A percentile compares a stretch with the other conserved stretches of the same genome.
Evolutionary conservation across 1,140 invertebrate genomes (phyloP).

Genomic region (Ditylenchus dipsaci): DNA sequence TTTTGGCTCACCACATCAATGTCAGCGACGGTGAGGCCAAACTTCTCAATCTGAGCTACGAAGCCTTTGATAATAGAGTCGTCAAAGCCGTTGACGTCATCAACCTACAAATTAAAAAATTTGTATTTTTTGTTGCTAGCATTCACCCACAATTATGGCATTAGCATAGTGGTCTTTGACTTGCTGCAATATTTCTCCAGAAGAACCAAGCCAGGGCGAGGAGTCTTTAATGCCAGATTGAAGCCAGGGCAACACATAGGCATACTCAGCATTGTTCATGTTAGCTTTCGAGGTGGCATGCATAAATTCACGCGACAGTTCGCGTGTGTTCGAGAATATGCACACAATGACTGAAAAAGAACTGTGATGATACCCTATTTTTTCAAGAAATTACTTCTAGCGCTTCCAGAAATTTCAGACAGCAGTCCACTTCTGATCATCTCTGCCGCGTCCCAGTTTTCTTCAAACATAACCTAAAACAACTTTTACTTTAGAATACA

Average conservation of each 20-base stretch:
- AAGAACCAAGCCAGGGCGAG: slow-evolving; percentile 54
- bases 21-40: slow-evolving; percentile 43
- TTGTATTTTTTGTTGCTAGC: background rate
- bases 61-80: slow-evolving; percentile 45
- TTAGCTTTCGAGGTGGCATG: slow-evolving; percentile 38
- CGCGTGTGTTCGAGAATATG: slow-evolving; percentile 53
- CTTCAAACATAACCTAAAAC: slow-evolving; percentile 47
- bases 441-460: slow-evolving; percentile 50
- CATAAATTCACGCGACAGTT: slow-evolving; percentile 55
- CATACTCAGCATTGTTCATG: slow-evolving; percentile 54
- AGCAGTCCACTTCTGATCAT: slow-evolving; percentile 45
- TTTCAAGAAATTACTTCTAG: slow-evolving; percentile 40
- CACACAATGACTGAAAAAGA: slow-evolving; percentile 51
- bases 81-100: slow-evolving; percentile 57
- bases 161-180: slow-evolving; percentile 56
- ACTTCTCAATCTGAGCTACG: slow-evolving; percentile 37
- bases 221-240: slow-evolving; percentile 55
- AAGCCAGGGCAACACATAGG: slow-evolving; percentile 54
- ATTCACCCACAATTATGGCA: slow-evolving; percentile 49
- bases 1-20: slow-evolving; percentile 41
- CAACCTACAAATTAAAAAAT: slow-evolving; percentile 34
- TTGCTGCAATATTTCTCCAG: slow-evolving; percentile 54
- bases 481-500: no score
- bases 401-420: slow-evolving; percentile 41
- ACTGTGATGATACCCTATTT: background rate